Evolutionary conservation across 2,888 invertebrate species (phyloP), one percentile per base, ranked within the genome.

Genomic region (Rhorus exstirpatorius): DNA sequence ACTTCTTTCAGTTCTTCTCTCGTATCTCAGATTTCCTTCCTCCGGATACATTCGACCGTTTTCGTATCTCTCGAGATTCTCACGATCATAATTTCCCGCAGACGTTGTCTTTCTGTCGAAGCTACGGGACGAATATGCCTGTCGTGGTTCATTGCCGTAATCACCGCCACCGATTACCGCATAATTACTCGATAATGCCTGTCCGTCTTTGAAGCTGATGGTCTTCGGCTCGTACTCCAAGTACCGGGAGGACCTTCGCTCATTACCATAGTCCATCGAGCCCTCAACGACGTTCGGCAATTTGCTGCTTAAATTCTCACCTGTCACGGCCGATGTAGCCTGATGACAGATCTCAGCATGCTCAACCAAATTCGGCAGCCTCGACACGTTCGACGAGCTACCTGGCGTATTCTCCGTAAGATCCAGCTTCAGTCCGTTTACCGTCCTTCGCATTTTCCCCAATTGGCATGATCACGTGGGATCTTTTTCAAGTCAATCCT

Each of bases 201-300:
- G 72, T 86, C 85, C 24, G 84, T 87, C 89, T 83, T 88, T 88
- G 71, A 87, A 89, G 78, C 65, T 84, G 58, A 35, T 72, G 58
- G 41, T 72, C 68, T 87, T 76, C 26, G 83, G 76, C 65, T 92
- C 92, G 86, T 91, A 91, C 87, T 90, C 91, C 89, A 92, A 88
- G 88, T 93, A 93, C 86, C 91, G 91, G 88, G 93, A 92, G 84
- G 93, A 92, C 89, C 93, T 91, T 55, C 92, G 91, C 87, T 93
- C 93, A 85, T 85, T 91, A 90, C 93, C 93, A 93, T 92, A 93
- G 93, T 93, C 93, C 93, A 93, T 93, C 90, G 93, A 93, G 90
- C 92, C 93, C 88, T 93, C 93, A 81, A 93, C 92, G 44, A 93
- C 90, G 92, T 93, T 93, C 51, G 93, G 93, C 88, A 93, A 86